phyloP scores from a whole-genome alignment of 2,888 invertebrate genomes.

The Endomychus coccineus region DNA sequence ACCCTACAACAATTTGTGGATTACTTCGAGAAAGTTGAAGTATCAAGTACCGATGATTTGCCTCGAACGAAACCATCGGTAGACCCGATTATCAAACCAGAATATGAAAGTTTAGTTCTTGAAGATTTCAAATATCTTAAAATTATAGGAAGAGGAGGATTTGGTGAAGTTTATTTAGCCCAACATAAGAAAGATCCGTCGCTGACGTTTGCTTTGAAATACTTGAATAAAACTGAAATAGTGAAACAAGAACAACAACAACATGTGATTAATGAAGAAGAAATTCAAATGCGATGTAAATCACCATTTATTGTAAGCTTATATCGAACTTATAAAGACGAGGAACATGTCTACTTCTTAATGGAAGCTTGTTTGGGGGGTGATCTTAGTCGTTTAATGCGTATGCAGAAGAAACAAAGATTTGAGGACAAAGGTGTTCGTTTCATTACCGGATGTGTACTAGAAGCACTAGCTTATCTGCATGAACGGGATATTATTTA shows the following conservation, averaged over 20 bases:
- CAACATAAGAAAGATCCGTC: slow-evolving; percentile 49
- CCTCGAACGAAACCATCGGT: slow-evolving; percentile 45
- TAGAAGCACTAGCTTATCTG: slow-evolving; percentile 86
- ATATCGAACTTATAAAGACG: slow-evolving; percentile 79
- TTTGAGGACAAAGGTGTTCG: slow-evolving; percentile 79
- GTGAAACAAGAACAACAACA: slow-evolving; percentile 83
- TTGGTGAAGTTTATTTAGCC: slow-evolving; percentile 30
- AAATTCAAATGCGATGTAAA: slow-evolving; percentile 72
- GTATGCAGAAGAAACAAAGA: slow-evolving; percentile 59
- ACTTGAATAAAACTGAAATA: slow-evolving; percentile 82
- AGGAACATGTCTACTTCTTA: slow-evolving; percentile 86
- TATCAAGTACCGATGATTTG: no score
- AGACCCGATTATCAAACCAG: slow-evolving; percentile 29
- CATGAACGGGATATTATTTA: slow-evolving; percentile 72
- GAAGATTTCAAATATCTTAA: slow-evolving; percentile 73
- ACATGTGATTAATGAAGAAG: slow-evolving; percentile 82
- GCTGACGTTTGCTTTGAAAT: slow-evolving; percentile 73
- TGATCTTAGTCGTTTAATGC: slow-evolving; percentile 88
- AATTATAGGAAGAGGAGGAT: slow-evolving; percentile 82
- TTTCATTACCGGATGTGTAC: slow-evolving; percentile 86
- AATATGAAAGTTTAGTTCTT: slow-evolving; percentile 62
- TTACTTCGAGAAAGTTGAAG: slow-evolving; percentile 72
- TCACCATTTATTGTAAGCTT: slow-evolving; percentile 69
- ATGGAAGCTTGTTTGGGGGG: slow-evolving; percentile 94
- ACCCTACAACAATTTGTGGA: slow-evolving; percentile 74